A percentile compares a stretch with the other conserved stretches of the same genome.
Conservation (phyloP, 2,113 vertebrate species). For the Thomomys bottae region DNA sequence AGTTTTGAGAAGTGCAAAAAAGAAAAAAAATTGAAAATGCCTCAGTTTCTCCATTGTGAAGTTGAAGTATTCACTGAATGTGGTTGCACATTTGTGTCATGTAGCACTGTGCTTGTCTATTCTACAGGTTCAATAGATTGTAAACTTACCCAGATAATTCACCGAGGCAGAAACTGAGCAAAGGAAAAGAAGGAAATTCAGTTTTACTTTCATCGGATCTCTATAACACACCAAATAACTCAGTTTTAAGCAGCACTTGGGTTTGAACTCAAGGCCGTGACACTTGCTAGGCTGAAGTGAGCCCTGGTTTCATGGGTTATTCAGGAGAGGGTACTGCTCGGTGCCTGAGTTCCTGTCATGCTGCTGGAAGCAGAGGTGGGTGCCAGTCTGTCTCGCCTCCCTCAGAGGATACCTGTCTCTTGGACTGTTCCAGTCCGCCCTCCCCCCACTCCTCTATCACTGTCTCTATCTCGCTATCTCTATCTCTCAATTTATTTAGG, state of each 20-base stretch:
- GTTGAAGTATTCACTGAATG: not conserved
- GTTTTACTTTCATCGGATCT: conserved; percentile 16
- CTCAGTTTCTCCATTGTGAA: not conserved
- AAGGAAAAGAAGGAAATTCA: not conserved
- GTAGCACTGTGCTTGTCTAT: not conserved
- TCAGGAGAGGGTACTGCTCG: too few relatives aligned
- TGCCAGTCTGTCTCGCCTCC: too few relatives aligned
- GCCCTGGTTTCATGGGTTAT: too few relatives aligned
- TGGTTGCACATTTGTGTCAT: not conserved
- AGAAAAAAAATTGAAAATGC: not conserved
- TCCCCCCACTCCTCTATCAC: too few relatives aligned
- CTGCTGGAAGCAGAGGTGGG: too few relatives aligned
- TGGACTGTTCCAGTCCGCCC: too few relatives aligned
- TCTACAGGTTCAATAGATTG: not conserved
- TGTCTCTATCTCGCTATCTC: too few relatives aligned
- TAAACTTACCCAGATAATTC: not conserved
- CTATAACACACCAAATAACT: not conserved
- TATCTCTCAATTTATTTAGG: not conserved
- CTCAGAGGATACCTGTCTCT: too few relatives aligned
- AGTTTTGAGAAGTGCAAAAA: not conserved
- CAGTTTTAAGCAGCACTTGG: too few relatives aligned
- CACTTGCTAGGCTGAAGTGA: too few relatives aligned
- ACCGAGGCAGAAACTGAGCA: not conserved
- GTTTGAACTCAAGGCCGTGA: too few relatives aligned
- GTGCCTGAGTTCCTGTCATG: too few relatives aligned